Base-by-base conservation (phyloP, 2,888 invertebrate genomes). In the Frankliniella fusca region DNA sequence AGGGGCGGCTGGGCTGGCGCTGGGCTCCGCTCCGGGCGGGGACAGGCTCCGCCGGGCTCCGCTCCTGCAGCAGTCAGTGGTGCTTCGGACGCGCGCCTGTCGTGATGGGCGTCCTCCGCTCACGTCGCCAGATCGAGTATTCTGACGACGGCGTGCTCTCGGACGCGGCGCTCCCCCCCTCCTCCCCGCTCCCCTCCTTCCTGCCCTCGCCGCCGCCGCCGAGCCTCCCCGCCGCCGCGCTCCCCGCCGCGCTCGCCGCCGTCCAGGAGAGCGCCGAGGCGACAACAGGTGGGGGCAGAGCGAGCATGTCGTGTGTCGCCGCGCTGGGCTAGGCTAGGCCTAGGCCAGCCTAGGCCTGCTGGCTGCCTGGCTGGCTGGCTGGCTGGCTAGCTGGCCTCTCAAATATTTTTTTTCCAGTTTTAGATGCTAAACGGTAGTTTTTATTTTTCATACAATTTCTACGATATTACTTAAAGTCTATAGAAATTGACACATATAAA, bases 21-120 rank as follows among this genome's bases (percentile, higher is more conserved):
- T 61, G 61, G 61, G 61, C 38, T 2, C 38, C 5, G 38, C 3
- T 5, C 38, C 5, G 38, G 38, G 38, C 38, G 3, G 38, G 3
- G 38, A 2, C 38, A 3, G 38, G 38, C 38, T 38, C 38, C 38
- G 3, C 38, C 38, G 38, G 3, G 38, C 38, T 5, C 38, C 2
- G 38, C 38, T 5, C 38, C 38, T 2, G 3, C 38, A 38, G 38
- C 27, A 8, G 54, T 23, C 70, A 76, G 70, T 76, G 70, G 23
- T 9, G 8, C 23, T n/a, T 27, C 7, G 70, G 70, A 23, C 23
- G 70, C 27, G 70, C 27, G 70, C 12, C 70, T 10, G 70, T 18
- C 70, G 70, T 27, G 70, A 76, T 76, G 70, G 70, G 70, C 23
- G 70, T 76, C 70, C 23, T 27, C 23, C 70, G 54, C 54, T 15